Evolutionary conservation across 2,797 vertebrate species (phyloP).

Genomic region (Hemitrygon akajei): DNA sequence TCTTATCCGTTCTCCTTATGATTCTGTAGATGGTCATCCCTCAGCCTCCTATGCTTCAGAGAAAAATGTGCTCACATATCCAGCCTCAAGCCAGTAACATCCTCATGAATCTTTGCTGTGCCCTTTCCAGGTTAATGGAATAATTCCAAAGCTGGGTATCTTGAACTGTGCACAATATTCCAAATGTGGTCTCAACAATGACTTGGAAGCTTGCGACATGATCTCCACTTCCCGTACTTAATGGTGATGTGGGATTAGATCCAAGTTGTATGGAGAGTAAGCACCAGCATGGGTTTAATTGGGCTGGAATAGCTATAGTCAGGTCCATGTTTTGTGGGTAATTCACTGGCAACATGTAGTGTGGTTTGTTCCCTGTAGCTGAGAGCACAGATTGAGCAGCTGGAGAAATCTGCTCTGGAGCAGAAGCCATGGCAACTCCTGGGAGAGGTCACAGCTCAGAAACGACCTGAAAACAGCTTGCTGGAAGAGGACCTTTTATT

Average conservation of each 20-base stretch:
- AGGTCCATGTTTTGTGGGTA: background rate
- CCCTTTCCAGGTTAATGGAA: too few species aligned
- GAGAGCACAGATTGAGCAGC: slow-evolving; percentile 71
- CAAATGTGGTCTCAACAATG: too few species aligned
- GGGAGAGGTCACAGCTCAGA: slow-evolving; percentile 80
- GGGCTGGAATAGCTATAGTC: background rate
- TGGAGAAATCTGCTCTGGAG: slow-evolving; percentile 74
- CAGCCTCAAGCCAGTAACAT: too few species aligned
- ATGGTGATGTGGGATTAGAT: background rate
- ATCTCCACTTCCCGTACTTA: too few species aligned
- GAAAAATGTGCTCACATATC: too few species aligned
- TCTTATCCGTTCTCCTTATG: too few species aligned
- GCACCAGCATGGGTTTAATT: background rate
- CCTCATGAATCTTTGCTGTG: too few species aligned
- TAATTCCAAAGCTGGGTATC: too few species aligned
- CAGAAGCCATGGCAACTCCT: slow-evolving; percentile 88
- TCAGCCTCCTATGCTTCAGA: too few species aligned
- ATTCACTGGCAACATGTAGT: background rate
- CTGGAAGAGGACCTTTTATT: slow-evolving; percentile 82
- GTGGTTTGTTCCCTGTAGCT: slow-evolving; percentile 60
- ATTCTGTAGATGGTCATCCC: too few species aligned
- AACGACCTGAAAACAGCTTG: slow-evolving; percentile 91
- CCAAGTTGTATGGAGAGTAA: background rate
- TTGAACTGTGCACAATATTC: too few species aligned
- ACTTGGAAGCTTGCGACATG: too few species aligned